Conservation (phyloP, 2,888 invertebrate genomes). For the Hypercompe scribonia region DNA sequence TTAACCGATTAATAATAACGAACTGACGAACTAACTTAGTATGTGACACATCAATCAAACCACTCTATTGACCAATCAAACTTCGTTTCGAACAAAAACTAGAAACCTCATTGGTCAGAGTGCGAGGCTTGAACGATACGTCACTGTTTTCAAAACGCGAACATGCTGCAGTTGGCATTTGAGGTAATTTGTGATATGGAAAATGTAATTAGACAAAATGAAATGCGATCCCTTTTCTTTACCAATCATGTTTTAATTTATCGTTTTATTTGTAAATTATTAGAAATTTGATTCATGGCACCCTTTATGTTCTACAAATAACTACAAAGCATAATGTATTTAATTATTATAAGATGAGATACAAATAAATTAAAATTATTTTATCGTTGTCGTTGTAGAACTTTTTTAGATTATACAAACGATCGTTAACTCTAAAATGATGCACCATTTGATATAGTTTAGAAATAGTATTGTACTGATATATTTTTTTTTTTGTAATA, state of each 20-base stretch:
- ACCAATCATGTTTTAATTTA: neutral
- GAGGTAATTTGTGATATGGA: neutral
- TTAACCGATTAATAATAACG: neutral
- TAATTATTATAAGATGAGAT: conserved; percentile 54
- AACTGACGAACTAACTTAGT: neutral
- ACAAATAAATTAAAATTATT: conserved; percentile 48
- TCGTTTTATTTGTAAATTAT: neutral
- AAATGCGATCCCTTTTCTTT: neutral
- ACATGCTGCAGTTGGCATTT: neutral
- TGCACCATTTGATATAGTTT: neutral
- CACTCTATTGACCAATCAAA: neutral
- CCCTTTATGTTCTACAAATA: conserved; percentile 51
- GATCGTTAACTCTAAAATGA: conserved; percentile 20
- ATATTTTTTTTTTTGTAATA: neutral
- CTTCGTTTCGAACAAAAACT: neutral
- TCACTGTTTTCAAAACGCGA: neutral
- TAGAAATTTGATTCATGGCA: neutral
- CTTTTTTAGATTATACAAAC: conserved; percentile 12
- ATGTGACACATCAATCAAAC: neutral
- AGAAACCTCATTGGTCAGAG: neutral
- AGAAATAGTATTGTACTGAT: neutral
- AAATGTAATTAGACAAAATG: neutral
- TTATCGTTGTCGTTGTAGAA: conserved; percentile 26
- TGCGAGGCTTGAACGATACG: neutral
- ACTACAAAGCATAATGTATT: conserved; percentile 79